Conservation (phyloP, 2,797 vertebrate species). For the Aldrovandia affinis region DNA sequence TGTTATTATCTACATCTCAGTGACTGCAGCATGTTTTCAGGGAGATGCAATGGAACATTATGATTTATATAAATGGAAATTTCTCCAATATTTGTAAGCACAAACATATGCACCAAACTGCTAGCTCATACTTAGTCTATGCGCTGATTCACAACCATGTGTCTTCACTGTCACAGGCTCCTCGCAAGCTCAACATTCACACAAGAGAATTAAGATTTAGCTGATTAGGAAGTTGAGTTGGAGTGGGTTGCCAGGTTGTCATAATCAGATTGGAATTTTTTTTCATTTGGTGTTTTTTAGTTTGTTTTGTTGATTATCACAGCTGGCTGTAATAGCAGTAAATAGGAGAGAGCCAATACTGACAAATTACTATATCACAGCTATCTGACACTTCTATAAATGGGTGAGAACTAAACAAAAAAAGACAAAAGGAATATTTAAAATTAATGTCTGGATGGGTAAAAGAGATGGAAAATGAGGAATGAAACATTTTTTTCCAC, state of each 20-base stretch:
- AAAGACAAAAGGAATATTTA: background rate
- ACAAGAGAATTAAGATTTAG: background rate
- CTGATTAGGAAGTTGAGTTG: too few relatives aligned
- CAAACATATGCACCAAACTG: background rate
- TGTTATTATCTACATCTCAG: background rate
- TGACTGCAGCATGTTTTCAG: background rate
- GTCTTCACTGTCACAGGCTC: background rate
- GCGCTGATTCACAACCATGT: constrained; percentile 6
- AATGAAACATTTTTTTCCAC: background rate
- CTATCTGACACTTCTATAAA: background rate
- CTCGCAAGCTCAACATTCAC: background rate
- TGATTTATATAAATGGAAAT: background rate
- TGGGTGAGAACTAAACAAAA: background rate
- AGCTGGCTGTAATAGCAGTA: background rate
- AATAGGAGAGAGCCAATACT: background rate
- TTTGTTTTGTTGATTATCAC: background rate
- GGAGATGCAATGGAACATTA: background rate
- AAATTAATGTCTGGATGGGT: background rate
- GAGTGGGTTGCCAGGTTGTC: background rate
- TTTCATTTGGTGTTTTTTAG: background rate
- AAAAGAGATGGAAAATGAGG: constrained; percentile 3
- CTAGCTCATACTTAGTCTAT: too few relatives aligned
- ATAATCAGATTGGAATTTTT: background rate
- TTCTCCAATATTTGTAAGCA: background rate
- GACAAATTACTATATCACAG: background rate